Percentiles rank a stretch among this genome's conserved stretches.
phyloP scores from a whole-genome alignment of 2,888 invertebrate genomes.

The Amphipoea oculea region DNA sequence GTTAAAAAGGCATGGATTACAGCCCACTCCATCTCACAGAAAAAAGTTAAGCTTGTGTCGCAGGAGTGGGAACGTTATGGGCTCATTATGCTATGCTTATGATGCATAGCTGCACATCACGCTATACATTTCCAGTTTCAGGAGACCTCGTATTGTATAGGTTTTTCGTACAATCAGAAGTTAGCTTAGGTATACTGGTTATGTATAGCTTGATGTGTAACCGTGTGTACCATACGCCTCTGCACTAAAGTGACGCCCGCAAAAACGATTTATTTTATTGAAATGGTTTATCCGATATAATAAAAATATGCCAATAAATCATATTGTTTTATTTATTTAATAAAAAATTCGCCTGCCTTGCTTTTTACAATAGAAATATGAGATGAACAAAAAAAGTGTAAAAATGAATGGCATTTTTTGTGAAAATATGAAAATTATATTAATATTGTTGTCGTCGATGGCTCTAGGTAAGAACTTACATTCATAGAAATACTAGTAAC shows the following conservation, averaged over 20 bases:
- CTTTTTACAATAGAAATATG: not conserved
- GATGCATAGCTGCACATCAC: too few species aligned
- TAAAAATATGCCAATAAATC: conserved; percentile 33
- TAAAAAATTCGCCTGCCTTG: not conserved
- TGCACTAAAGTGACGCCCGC: not conserved
- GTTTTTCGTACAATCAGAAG: too few species aligned
- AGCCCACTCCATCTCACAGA: too few species aligned
- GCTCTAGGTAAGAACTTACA: conserved; percentile 29
- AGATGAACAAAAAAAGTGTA: conserved; percentile 12
- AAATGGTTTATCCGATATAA: not conserved
- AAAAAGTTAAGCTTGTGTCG: too few species aligned
- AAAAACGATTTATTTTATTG: conserved; percentile 4
- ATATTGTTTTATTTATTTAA: not conserved
- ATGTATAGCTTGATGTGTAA: too few species aligned
- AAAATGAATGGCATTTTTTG: not conserved
- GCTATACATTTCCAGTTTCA: too few species aligned
- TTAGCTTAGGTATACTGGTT: too few species aligned
- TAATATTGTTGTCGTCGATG: conserved; percentile 29
- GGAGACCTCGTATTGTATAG: too few species aligned
- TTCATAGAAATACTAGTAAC: not conserved
- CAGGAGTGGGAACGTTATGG: too few species aligned
- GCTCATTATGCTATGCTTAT: too few species aligned
- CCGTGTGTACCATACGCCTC: not conserved
- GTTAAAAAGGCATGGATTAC: too few species aligned
- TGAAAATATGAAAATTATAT: conserved; percentile 33